These are phyloP conservation scores for Rotaria sp. DNA, from an alignment of 2,888 invertebrate species.

Conservation along the genomic window DNA sequence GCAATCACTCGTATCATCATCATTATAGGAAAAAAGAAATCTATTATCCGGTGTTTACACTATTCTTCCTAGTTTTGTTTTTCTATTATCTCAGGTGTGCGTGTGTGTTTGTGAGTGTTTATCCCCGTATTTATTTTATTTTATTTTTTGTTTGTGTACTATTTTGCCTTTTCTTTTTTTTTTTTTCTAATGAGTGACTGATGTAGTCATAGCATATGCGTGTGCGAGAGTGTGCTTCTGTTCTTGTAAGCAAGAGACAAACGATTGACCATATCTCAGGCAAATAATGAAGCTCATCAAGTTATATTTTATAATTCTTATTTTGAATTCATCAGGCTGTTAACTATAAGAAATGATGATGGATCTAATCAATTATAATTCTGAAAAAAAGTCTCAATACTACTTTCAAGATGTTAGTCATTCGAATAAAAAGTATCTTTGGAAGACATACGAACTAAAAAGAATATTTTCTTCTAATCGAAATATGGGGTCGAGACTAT, in stretches of 20 bases:
- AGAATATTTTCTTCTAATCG: too few relatives aligned
- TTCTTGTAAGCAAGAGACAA: not conserved
- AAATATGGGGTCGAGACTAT: too few relatives aligned
- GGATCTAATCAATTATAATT: too few relatives aligned
- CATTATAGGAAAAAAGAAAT: not conserved
- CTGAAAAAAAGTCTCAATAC: too few relatives aligned
- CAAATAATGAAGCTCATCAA: not conserved
- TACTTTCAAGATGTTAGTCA: too few relatives aligned
- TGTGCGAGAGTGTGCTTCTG: not conserved
- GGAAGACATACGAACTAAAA: too few relatives aligned
- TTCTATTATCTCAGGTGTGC: not conserved
- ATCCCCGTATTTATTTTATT: not conserved
- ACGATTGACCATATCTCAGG: not conserved
- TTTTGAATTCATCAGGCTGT: not conserved
- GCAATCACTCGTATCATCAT: not conserved
- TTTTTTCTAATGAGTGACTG: not conserved
- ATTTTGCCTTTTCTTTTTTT: not conserved
- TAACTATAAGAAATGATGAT: not conserved
- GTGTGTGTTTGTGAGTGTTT: not conserved
- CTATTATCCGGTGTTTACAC: not conserved
- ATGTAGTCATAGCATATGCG: not conserved
- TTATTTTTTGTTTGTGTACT: not conserved
- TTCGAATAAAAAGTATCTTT: too few relatives aligned
- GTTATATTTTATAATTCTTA: not conserved
- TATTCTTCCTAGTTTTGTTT: not conserved